Base-by-base conservation (phyloP, 2,888 invertebrate species). In the Metallyticus violacea region DNA sequence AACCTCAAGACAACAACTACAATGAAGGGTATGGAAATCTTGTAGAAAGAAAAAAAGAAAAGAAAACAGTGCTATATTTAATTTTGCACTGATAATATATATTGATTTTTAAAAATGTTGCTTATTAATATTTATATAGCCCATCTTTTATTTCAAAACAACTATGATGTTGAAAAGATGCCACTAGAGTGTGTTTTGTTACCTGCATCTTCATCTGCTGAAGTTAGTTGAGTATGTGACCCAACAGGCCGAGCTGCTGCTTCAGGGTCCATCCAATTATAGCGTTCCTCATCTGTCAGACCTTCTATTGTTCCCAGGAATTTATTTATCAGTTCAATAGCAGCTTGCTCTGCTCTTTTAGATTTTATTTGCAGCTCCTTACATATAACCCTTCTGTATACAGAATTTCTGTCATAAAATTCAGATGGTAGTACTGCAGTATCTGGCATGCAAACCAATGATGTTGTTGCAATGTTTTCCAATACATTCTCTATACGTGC, bases 251-350 rank as follows among this genome's bases (percentile, higher is more conserved):
- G 95, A 30, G 93, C 91, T 0, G 94, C 94, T 89, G 93, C 94
- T 88, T 94, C 94, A 0, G 93, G 91, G 90, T 96, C 95, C 90
- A 94, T 92, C 96, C 94, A 95, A 88, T 93, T 93, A 89, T 92
- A 93, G 88, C 93, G 93, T 88, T 93, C 93, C 88, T 92, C 94
- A 26, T 89, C 89, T 9, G 78, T 30, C n/a, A 79, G 6, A 26
- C 29, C 85, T n/a, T 15, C n/a, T 85, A 95, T 94, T 62, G 94
- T 93, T 30, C 93, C 93, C 87, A 97, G 92, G 90, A 97, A 97
- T 91, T 96, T 95, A 89, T 96, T 94, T 29, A 97, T 95, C 62
- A 97, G 93, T 89, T 96, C 96, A 79, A 95, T 94, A 0, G 96
- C 96, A 30, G 97, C 95, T 88, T 94, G 94, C 92, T 97, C 97